These are phyloP conservation scores for Thymelicus sylvestris DNA, from an alignment of 2,888 invertebrate genomes.

Conservation along the genomic window DNA sequence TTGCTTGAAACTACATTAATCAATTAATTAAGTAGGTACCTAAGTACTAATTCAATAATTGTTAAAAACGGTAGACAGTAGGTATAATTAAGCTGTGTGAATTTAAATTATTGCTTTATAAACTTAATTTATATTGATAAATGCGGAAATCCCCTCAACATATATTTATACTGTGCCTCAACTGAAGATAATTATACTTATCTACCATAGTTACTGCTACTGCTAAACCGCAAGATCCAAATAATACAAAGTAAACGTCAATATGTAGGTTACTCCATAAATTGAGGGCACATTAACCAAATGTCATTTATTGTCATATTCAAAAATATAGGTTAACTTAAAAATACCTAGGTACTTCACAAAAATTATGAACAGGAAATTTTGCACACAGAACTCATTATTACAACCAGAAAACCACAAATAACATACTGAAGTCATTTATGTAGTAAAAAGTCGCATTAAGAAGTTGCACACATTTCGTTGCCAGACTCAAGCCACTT, in stretches of 20 bases:
- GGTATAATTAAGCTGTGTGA: too few species aligned
- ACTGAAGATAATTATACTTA: slow-evolving; percentile 6
- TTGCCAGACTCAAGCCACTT: slow-evolving; percentile 61
- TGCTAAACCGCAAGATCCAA: slow-evolving; percentile 46
- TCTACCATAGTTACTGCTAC: slow-evolving; percentile 7
- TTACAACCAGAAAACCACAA: slow-evolving; percentile 55
- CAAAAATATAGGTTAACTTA: slow-evolving; percentile 33
- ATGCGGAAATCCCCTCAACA: slow-evolving; percentile 18
- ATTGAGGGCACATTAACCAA: slow-evolving; percentile 63
- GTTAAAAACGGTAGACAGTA: too few species aligned
- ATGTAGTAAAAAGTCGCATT: slow-evolving; percentile 50
- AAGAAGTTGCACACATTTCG: slow-evolving; percentile 48
- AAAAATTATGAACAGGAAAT: slow-evolving; percentile 29
- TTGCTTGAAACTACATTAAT: too few species aligned
- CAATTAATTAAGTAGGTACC: too few species aligned
- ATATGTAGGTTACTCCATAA: slow-evolving; percentile 47
- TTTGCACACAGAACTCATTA: slow-evolving; percentile 42
- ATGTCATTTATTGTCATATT: slow-evolving; percentile 53
- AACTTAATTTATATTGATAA: slow-evolving; percentile 3
- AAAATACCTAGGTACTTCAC: slow-evolving; percentile 5
- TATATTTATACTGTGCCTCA: too few species aligned
- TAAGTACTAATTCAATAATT: too few species aligned
- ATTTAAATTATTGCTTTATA: too few species aligned
- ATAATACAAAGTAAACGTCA: slow-evolving; percentile 42
- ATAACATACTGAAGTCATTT: slow-evolving; percentile 49